phyloP scores from a whole-genome alignment of 1,140 invertebrate genomes.

The Chironomus tepperi region DNA sequence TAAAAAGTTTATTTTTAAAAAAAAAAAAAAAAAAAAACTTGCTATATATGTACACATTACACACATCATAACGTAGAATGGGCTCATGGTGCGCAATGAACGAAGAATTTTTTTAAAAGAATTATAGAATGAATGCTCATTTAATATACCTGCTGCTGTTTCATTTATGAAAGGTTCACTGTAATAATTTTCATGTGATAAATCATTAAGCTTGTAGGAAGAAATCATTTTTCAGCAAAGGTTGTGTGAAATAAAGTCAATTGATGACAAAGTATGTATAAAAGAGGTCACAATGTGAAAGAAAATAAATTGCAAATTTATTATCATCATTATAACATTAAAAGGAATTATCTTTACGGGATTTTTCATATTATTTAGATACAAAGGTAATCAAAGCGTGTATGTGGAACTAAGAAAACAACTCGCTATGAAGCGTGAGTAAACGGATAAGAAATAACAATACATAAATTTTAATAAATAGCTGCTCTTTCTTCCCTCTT shows the following conservation, averaged over 20 bases:
- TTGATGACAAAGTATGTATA: neutral
- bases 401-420: neutral
- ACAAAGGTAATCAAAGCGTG: neutral
- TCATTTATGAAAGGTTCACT: neutral
- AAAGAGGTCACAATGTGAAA: neutral
- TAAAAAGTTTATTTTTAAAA: too few species aligned
- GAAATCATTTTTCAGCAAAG: neutral
- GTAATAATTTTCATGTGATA: conserved; percentile 21
- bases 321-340: too few species aligned
- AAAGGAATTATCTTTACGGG: too few species aligned
- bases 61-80: neutral
- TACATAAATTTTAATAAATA: conserved; percentile 19
- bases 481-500: neutral
- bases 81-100: conserved; percentile 4
- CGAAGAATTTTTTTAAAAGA: neutral
- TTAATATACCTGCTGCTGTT: conserved; percentile 24
- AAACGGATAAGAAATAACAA: neutral
- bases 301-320: too few species aligned
- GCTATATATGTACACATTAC: neutral
- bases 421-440: neutral
- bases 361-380: too few species aligned
- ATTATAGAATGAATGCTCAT: neutral
- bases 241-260: neutral
- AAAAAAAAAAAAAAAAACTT: too few species aligned
- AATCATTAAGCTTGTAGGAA: neutral